These are phyloP conservation scores for Drosophila tristis DNA, from an alignment of 1,140 invertebrate genomes.

Conservation along the genomic window DNA sequence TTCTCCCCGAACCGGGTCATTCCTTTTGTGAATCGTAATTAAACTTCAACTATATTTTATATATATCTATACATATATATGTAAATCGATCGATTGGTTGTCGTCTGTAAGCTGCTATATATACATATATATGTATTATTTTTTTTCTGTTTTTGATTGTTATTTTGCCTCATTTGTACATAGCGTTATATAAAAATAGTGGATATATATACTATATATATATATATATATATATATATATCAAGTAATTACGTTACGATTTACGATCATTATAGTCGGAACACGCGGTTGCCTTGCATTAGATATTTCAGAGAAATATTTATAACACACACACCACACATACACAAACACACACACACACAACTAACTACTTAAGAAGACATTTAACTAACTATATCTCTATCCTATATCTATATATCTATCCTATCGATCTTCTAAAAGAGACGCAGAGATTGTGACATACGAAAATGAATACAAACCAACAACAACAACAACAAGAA, in stretches of 20 bases:
- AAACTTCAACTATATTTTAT: conserved; percentile 8
- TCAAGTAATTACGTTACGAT: conserved; percentile 35
- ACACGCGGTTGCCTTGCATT: conserved; percentile 76
- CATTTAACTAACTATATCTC: conserved; percentile 16
- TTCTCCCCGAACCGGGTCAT: not conserved
- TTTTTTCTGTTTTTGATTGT: conserved; percentile 22
- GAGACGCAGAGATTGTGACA: conserved; percentile 29
- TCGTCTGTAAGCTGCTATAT: conserved; percentile 62
- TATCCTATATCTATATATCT: not conserved
- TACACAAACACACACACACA: no score
- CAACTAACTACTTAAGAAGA: conserved; percentile 48
- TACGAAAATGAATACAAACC: conserved; percentile 3
- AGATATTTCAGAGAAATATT: conserved; percentile 73
- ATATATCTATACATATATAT: conserved; percentile 24
- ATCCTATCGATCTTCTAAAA: no score
- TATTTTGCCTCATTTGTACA: conserved; percentile 65
- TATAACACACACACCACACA: conserved; percentile 23
- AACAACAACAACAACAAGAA: not conserved
- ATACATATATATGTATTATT: not conserved
- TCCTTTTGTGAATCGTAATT: conserved; percentile 34
- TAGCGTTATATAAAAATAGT: conserved; percentile 57
- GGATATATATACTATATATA: conserved; percentile 39
- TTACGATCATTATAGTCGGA: conserved; percentile 61
- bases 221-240: conserved; percentile 42
- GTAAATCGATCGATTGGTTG: conserved; percentile 62